Evolutionary conservation across 2,797 vertebrate genomes (phyloP).

Genomic region (Syngnathus rostellatus): DNA sequence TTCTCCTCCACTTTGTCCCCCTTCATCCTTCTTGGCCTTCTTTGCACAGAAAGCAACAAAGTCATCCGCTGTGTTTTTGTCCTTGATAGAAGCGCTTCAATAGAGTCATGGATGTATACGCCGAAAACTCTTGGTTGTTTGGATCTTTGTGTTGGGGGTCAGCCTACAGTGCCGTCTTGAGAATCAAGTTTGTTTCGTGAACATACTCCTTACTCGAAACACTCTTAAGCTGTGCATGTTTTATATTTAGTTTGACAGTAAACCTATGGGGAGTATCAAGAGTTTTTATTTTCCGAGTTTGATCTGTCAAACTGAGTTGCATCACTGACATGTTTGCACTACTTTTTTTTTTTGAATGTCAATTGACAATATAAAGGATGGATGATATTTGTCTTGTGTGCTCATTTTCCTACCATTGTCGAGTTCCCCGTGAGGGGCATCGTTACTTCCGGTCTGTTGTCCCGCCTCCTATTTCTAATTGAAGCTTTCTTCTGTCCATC

Average conservation of each 20-base stretch:
- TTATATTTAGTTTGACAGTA: background rate
- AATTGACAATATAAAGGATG: background rate
- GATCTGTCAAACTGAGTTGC: no score
- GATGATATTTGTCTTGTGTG: background rate
- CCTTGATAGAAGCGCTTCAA: no score
- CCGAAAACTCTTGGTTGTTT: no score
- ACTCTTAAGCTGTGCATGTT: background rate
- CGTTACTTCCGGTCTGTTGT: constrained; percentile 69
- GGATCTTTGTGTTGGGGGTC: no score
- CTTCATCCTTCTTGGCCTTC: constrained; percentile 59
- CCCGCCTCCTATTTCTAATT: constrained; percentile 76
- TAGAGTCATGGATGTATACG: no score
- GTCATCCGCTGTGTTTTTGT: background rate
- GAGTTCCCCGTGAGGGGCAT: constrained; percentile 80
- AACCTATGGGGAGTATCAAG: no score
- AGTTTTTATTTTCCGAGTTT: no score
- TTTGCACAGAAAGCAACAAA: constrained; percentile 10
- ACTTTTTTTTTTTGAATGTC: background rate
- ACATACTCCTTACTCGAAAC: background rate
- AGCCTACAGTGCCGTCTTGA: background rate
- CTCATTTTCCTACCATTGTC: constrained; percentile 43
- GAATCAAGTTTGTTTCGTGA: background rate
- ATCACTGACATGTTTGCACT: no score
- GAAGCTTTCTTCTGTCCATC: constrained; percentile 83
- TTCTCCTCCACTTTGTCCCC: constrained; percentile 78